phyloP scores from a whole-genome alignment of 2,888 invertebrate species.

The Ethmia dodecea region DNA sequence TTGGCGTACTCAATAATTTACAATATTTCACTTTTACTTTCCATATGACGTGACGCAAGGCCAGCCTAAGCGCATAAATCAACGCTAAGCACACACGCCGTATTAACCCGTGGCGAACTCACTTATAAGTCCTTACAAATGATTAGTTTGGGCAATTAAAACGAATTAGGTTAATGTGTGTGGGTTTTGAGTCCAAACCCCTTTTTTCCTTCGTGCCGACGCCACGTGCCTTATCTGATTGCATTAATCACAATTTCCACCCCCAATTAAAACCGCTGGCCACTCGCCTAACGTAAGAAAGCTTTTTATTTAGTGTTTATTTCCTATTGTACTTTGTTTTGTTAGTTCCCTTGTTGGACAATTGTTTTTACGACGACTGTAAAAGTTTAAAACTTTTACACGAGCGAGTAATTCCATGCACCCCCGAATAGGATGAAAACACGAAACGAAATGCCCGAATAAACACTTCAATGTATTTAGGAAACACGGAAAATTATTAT shows the following conservation, averaged over 20 bases:
- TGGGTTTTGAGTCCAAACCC: conserved; percentile 55
- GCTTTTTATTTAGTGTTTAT: conserved; percentile 51
- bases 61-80: conserved; percentile 46
- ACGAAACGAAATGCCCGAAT: conserved; percentile 3
- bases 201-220: conserved; percentile 54
- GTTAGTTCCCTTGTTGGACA: conserved; percentile 46
- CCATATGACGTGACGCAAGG: conserved; percentile 47
- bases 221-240: conserved; percentile 63
- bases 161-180: conserved; percentile 76
- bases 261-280: conserved; percentile 69
- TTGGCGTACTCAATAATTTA: conserved; percentile 44
- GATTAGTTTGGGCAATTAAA: conserved; percentile 72
- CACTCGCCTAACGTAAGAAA: conserved; percentile 33
- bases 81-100: conserved; percentile 42
- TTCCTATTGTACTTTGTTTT: conserved; percentile 49
- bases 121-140: conserved; percentile 60
- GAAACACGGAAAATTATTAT: too few species aligned
- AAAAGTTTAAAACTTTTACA: conserved; percentile 41
- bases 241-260: conserved; percentile 74
- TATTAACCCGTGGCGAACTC: conserved; percentile 38
- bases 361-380: conserved; percentile 52
- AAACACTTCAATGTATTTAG: conserved; percentile 7
- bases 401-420: conserved; percentile 23
- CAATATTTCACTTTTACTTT: conserved; percentile 30
- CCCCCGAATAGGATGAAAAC: not conserved